phyloP scores from a whole-genome alignment of 2,888 invertebrate genomes.

The Tricholauxania praeusta region DNA sequence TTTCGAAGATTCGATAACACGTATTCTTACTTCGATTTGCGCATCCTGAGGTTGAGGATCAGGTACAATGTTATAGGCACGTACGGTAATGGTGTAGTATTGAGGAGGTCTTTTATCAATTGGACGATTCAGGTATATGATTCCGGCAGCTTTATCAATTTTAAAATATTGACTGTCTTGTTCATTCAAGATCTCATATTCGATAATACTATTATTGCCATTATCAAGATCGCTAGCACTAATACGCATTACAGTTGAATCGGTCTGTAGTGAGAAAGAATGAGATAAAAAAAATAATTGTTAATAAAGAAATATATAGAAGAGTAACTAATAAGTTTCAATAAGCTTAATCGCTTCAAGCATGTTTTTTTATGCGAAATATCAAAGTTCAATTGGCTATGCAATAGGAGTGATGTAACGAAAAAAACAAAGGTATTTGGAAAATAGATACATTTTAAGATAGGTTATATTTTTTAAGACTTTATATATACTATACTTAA shows the following conservation, averaged over 20 bases:
- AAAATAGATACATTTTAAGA: too few relatives aligned
- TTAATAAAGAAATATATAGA: background rate
- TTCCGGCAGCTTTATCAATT: slow-evolving; percentile 85
- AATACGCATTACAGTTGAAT: slow-evolving; percentile 84
- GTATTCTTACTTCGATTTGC: slow-evolving; percentile 83
- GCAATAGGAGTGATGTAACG: background rate
- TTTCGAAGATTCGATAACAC: slow-evolving; percentile 88
- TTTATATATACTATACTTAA: too few relatives aligned
- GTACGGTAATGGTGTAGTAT: slow-evolving; percentile 64
- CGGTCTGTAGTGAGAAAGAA: slow-evolving; percentile 53
- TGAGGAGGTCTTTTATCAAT: slow-evolving; percentile 66
- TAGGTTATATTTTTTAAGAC: too few relatives aligned
- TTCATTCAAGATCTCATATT: slow-evolving; percentile 72
- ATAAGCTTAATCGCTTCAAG: background rate
- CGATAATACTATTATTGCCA: slow-evolving; percentile 88
- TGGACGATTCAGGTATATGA: slow-evolving; percentile 75
- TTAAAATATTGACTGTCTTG: slow-evolving; percentile 78
- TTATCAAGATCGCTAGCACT: slow-evolving; percentile 94
- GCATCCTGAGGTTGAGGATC: slow-evolving; percentile 71
- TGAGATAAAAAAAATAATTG: background rate
- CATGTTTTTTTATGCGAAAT: background rate
- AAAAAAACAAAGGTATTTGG: too few relatives aligned
- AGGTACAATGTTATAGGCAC: slow-evolving; percentile 64
- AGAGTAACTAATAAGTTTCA: background rate
- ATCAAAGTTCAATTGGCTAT: background rate